phyloP scores from a whole-genome alignment of 2,888 invertebrate species.

The Drosophila melanosoma region DNA sequence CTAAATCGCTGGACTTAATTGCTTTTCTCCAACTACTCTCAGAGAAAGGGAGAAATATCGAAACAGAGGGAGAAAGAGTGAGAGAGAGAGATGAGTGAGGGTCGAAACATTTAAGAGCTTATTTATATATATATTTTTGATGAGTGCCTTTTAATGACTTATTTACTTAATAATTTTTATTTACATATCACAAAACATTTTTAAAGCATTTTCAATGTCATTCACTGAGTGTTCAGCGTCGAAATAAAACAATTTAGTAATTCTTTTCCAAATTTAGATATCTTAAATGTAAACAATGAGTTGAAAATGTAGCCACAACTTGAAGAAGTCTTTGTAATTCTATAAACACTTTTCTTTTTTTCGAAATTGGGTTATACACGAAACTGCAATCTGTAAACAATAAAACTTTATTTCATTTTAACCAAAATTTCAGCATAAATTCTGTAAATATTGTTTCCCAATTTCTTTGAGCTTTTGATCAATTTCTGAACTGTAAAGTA shows the following conservation, averaged over 20 bases:
- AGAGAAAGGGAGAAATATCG: background rate
- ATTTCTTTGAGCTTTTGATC: constrained; percentile 1
- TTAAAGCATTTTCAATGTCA: constrained; percentile 67
- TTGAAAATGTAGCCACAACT: constrained; percentile 28
- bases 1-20: constrained; percentile 69
- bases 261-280: constrained; percentile 62
- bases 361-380: constrained; percentile 65
- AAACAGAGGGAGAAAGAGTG: background rate
- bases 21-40: constrained; percentile 58
- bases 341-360: constrained; percentile 37
- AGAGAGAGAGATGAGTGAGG: background rate
- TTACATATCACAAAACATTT: constrained; percentile 35
- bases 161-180: constrained; percentile 61
- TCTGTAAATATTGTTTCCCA: background rate
- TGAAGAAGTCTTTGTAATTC: constrained; percentile 33
- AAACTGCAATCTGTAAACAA: constrained; percentile 54
- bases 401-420: background rate
- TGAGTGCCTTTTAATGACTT: constrained; percentile 65
- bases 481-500: background rate
- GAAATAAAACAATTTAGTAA: constrained; percentile 28
- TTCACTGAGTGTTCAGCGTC: background rate
- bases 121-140: constrained; percentile 43
- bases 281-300: constrained; percentile 51
- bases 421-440: constrained; percentile 23
- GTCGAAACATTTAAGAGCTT: constrained; percentile 28